Conservation (phyloP, 2,113 vertebrate genomes). For the Sakesphorus luctuosus region DNA sequence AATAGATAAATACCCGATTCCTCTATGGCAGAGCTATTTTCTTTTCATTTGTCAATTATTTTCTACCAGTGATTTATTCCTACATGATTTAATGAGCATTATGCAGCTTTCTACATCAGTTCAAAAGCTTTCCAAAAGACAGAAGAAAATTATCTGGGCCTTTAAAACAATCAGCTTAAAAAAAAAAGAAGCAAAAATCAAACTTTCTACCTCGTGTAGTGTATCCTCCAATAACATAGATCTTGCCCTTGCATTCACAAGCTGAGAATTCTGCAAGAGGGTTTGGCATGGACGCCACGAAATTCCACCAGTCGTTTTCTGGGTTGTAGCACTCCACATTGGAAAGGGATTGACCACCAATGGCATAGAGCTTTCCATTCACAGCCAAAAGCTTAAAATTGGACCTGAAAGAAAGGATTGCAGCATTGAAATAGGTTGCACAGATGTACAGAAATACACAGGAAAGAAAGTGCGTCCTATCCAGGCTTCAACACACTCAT, state of each 20-base stretch:
- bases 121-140: neutral
- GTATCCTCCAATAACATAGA: conserved; percentile 95
- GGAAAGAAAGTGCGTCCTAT: neutral
- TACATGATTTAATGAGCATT: neutral
- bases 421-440: neutral
- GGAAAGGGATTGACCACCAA: conserved; percentile 90
- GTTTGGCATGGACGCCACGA: conserved; percentile 89
- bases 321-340: conserved; percentile 94
- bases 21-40: neutral
- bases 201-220: conserved; percentile 85
- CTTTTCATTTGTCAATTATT: neutral
- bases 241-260: conserved; percentile 92
- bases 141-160: neutral
- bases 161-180: neutral
- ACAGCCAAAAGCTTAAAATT: conserved; percentile 95
- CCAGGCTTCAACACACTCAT: neutral
- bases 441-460: neutral
- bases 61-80: neutral
- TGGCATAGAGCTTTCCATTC: conserved; percentile 89
- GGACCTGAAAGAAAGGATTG: conserved; percentile 79
- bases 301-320: conserved; percentile 93
- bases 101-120: neutral
- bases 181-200: neutral
- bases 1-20: neutral
- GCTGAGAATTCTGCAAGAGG: conserved; percentile 95